Evolutionary conservation across 2,888 invertebrate species (phyloP).

Genomic region (Apomyelois bistriatella): DNA sequence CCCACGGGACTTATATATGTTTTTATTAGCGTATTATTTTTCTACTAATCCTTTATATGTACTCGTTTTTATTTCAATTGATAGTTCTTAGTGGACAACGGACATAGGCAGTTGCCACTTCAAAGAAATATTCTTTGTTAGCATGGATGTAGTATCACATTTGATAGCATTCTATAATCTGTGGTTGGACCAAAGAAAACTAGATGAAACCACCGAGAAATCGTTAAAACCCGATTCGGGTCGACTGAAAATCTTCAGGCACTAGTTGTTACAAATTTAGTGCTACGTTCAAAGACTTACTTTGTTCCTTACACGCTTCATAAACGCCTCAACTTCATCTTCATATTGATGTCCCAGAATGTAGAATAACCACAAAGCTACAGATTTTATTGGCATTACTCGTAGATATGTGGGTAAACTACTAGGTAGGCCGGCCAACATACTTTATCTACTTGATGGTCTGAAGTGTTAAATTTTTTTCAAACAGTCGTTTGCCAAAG

Average conservation of each 20-base stretch:
- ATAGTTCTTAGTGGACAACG: background rate
- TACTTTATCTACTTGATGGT: too few species aligned
- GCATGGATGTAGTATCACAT: too few species aligned
- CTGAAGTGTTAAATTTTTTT: too few species aligned
- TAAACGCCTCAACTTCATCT: background rate
- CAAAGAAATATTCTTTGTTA: too few species aligned
- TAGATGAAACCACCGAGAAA: background rate
- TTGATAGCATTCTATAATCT: too few species aligned
- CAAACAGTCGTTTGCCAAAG: too few species aligned
- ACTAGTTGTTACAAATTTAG: background rate
- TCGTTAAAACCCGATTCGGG: constrained; percentile 1
- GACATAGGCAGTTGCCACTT: background rate
- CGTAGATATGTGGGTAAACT: too few species aligned
- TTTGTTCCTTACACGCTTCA: constrained; percentile 3
- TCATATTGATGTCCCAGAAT: background rate
- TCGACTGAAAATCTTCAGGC: background rate
- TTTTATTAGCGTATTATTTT: too few species aligned
- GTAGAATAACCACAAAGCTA: background rate
- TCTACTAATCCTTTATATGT: too few species aligned
- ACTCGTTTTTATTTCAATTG: background rate
- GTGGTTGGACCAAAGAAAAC: background rate
- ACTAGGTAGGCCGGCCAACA: too few species aligned
- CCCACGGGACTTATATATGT: too few species aligned
- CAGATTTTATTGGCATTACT: too few species aligned
- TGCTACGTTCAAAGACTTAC: background rate